Percentiles rank a stretch among this genome's conserved stretches.
Conservation (phyloP, 2,113 vertebrate genomes). For the Monopterus albus region DNA sequence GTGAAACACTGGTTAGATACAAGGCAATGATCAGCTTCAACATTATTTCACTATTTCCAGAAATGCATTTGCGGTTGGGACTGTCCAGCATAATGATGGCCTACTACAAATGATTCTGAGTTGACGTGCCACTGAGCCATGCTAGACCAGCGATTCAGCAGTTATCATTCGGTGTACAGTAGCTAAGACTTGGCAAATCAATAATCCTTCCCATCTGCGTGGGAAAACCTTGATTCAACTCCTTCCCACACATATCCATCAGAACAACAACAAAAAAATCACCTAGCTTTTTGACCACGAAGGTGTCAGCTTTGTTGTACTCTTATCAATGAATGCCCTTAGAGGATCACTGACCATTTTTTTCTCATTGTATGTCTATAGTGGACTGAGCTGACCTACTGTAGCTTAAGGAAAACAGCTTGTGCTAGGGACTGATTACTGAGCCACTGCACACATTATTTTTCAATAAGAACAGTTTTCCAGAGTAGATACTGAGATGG, state of each 20-base stretch:
- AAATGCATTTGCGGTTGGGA: not conserved
- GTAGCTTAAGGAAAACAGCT: not conserved
- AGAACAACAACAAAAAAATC: not conserved
- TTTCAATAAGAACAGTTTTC: no score
- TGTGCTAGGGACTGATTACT: not conserved
- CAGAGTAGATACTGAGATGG: no score
- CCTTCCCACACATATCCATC: not conserved
- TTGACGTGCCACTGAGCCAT: not conserved
- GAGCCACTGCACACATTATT: no score
- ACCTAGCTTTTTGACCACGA: not conserved
- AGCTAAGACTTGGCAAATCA: not conserved
- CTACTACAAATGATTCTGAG: not conserved
- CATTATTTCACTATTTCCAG: slow-evolving; percentile 1
- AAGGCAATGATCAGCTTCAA: not conserved
- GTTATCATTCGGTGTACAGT: no score
- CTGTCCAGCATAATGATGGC: not conserved
- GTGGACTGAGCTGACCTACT: not conserved
- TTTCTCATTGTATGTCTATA: not conserved
- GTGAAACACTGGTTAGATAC: not conserved
- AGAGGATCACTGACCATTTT: not conserved
- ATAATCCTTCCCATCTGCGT: not conserved
- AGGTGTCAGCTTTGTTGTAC: not conserved
- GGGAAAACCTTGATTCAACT: not conserved
- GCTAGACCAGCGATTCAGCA: not conserved
- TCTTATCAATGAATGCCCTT: not conserved